These are phyloP conservation scores for Scomberomorus guttatus DNA, from an alignment of 2,797 vertebrate species.

Conservation along the genomic window DNA sequence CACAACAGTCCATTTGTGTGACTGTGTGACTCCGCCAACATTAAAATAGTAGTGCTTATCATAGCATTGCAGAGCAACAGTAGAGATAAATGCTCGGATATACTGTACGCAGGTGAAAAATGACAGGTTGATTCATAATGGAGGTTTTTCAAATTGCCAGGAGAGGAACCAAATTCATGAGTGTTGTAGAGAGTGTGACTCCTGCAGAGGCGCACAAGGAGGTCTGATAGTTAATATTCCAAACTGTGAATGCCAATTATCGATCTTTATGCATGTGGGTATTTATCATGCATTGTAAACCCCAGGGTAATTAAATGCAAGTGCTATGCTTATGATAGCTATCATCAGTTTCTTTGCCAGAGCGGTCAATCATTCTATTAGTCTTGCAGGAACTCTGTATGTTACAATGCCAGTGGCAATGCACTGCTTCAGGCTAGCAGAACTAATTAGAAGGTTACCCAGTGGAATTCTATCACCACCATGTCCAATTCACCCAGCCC, in stretches of 20 bases:
- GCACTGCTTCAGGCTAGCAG: conserved; percentile 79
- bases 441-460: conserved; percentile 88
- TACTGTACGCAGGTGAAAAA: conserved; percentile 31
- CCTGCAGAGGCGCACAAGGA: conserved; percentile 46
- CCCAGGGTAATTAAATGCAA: conserved; percentile 85
- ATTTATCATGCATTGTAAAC: conserved; percentile 84
- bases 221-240: conserved; percentile 68
- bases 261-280: conserved; percentile 80
- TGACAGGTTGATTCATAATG: conserved; percentile 52
- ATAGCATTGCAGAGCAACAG: conserved; percentile 27
- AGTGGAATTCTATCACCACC: conserved; percentile 82
- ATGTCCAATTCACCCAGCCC: conserved; percentile 66
- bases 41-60: conserved; percentile 1
- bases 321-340: conserved; percentile 79
- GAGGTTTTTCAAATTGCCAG: conserved; percentile 52
- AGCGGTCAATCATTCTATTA: conserved; percentile 86
- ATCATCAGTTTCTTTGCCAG: conserved; percentile 81
- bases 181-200: conserved; percentile 37
- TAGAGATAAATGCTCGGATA: conserved; percentile 15
- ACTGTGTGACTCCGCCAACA: conserved; percentile 21
- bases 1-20: conserved; percentile 37
- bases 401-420: conserved; percentile 79
- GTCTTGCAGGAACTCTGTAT: conserved; percentile 79
- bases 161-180: conserved; percentile 13
- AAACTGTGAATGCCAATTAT: conserved; percentile 82